Base-by-base conservation (phyloP, 2,113 vertebrate genomes). In the Ptychochromis oligacanthus region DNA sequence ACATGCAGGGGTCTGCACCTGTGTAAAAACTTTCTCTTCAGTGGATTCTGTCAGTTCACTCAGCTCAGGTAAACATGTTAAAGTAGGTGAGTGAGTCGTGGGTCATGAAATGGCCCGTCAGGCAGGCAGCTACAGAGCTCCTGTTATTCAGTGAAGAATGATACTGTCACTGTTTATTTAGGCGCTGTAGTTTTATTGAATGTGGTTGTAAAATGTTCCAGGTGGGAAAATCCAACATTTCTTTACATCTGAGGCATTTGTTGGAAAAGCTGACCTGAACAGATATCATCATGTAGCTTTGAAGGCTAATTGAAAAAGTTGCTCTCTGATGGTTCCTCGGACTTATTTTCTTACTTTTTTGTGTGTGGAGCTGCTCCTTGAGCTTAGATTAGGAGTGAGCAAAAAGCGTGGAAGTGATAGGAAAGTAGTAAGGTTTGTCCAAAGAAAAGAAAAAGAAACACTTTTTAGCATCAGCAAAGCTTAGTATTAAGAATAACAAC, bases 21-120 rank as follows among this genome's bases (percentile, higher is more conserved):
- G 31, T 96, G 96, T 1, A 95, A 93, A 55, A 79, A 80, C n/a
- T 13, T 86, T 77, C 81, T 96, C 6, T 64, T 92, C 40, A 88
- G 84, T 6, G 93, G 82, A 1, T 2, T 17, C 18, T 94, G 93
- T n/a, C n/a, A n/a, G n/a, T n/a, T n/a, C n/a, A n/a, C n/a, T n/a
- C 20, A 1, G 8, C 0, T 3, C 1, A 81, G 90, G 91, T 91
- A 86, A 89, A n/a, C 2, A 2, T 15, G 1, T 22, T 0, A 15
- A 3, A 34, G 0, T 11, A 5, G 7, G 2, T n/a, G n/a, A n/a
- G 26, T 26, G 49, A 64, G 36, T 49, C n/a, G 4, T 4, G 3
- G 9, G n/a, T n/a, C n/a, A n/a, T 31, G 28, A 31, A 31, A 31
- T 31, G 28, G 28, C 28, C 4, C 28, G 28, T 31, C 2, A 31